A percentile compares a stretch with the other conserved stretches of the same genome.
Conservation (phyloP, 1,140 invertebrate genomes). For the Papilio polyxenes region DNA sequence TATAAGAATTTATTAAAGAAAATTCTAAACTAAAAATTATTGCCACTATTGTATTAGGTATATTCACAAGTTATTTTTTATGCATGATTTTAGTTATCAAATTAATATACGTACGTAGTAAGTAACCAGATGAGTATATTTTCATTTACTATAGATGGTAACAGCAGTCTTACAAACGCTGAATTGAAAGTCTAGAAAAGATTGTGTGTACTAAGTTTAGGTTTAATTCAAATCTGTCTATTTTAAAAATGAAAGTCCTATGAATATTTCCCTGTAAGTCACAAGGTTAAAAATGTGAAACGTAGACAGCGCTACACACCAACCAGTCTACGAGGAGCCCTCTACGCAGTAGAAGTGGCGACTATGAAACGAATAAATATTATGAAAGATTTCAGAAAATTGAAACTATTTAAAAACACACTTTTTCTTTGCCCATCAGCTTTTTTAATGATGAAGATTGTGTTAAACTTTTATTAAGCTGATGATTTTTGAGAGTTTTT, state of each 20-base stretch:
- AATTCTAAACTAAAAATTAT: not conserved
- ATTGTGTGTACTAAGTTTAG: no score
- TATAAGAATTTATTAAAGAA: not conserved
- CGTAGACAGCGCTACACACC: not conserved
- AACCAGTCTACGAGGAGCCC: not conserved
- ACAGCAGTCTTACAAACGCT: no score
- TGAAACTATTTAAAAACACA: not conserved
- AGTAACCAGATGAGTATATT: no score
- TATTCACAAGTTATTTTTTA: no score
- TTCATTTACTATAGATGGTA: no score
- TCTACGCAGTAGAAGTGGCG: not conserved
- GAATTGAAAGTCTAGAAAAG: no score
- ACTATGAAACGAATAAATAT: not conserved
- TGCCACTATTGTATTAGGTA: no score
- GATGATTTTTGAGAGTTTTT: no score
- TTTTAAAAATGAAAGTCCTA: no score
- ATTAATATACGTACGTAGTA: no score
- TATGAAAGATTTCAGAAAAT: not conserved
- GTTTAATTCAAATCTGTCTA: no score
- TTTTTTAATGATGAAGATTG: not conserved
- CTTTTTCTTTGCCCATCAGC: not conserved
- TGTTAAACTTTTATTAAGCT: not conserved
- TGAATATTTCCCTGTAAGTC: not conserved
- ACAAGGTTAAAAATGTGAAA: not conserved
- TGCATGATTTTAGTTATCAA: no score